Percentiles rank a stretch among this genome's conserved stretches.
Evolutionary conservation across 2,113 vertebrate genomes (phyloP).

Genomic region (Falcunculus frontatus): DNA sequence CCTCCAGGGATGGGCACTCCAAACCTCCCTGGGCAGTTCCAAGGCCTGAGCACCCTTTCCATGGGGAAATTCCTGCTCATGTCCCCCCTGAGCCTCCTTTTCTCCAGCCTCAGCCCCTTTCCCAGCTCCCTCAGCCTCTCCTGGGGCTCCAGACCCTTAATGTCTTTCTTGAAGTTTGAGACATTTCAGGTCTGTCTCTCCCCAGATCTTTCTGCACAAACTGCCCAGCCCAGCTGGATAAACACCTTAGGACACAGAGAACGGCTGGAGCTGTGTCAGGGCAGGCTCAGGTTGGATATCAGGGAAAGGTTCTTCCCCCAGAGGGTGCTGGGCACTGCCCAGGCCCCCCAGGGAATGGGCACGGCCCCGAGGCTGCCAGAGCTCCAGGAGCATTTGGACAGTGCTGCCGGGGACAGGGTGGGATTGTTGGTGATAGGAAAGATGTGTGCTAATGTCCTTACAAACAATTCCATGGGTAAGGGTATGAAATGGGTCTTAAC

Average conservation of each 20-base stretch:
- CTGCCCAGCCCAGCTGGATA: neutral
- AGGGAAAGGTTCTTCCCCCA: too few species aligned
- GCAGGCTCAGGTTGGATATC: rapidly evolving
- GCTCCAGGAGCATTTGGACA: neutral
- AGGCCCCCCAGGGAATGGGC: neutral
- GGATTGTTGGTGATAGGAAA: neutral
- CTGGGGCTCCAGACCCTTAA: neutral
- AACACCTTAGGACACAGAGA: neutral
- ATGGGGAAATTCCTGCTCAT: neutral
- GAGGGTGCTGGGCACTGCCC: neutral
- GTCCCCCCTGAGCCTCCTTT: neutral
- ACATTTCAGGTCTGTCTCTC: neutral
- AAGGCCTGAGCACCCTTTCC: neutral
- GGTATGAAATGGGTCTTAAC: neutral
- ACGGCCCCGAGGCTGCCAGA: neutral
- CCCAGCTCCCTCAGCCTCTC: neutral
- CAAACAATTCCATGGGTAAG: too few species aligned
- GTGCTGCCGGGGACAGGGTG: rapidly evolving
- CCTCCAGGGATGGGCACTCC: neutral
- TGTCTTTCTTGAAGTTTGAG: neutral
- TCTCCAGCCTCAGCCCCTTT: neutral
- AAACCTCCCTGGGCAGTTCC: neutral
- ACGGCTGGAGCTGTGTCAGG: neutral
- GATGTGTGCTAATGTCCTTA: too few species aligned
- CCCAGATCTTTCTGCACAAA: neutral